Evolutionary conservation across 2,113 vertebrate genomes (phyloP).

Genomic region (Enhydra lutris): DNA sequence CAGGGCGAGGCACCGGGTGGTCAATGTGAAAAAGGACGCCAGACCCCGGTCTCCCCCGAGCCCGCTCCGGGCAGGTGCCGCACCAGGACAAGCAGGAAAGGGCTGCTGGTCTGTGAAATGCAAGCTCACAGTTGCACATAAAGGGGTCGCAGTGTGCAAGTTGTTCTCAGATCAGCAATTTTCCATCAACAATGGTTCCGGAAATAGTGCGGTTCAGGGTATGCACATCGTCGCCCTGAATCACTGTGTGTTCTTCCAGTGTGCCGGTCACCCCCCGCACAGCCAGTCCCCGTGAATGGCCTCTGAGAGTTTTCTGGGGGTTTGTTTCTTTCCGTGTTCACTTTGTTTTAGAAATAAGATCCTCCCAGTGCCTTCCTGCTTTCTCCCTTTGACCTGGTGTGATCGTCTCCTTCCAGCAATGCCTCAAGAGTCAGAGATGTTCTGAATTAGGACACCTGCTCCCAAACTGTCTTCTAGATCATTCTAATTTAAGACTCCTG

Average conservation of each 20-base stretch:
- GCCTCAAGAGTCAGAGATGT: not conserved
- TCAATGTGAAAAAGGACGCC: fast-evolving
- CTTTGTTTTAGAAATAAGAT: not conserved
- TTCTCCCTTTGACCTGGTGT: not conserved
- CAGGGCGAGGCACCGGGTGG: fast-evolving
- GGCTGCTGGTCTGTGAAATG: not conserved
- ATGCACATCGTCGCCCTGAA: fast-evolving
- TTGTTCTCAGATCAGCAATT: not conserved
- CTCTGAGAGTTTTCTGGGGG: fast-evolving
- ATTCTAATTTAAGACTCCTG: not conserved
- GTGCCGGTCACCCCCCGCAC: fast-evolving
- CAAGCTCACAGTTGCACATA: fast-evolving
- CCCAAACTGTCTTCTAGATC: not conserved
- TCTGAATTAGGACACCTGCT: not conserved
- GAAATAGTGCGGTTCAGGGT: not conserved
- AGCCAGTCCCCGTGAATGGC: not conserved
- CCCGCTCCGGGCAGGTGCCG: fast-evolving
- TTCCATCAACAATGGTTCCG: not conserved
- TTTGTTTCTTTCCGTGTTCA: not conserved
- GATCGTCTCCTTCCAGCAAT: not conserved
- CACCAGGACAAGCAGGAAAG: not conserved
- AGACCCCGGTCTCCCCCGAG: not conserved
- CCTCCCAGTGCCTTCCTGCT: fast-evolving
- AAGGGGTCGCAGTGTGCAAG: fast-evolving
- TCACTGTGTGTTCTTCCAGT: not conserved